Evolutionary conservation across 2,888 invertebrate genomes (phyloP), one percentile per base, ranked within the genome.

Genomic region (Drosophila tripunctata): DNA sequence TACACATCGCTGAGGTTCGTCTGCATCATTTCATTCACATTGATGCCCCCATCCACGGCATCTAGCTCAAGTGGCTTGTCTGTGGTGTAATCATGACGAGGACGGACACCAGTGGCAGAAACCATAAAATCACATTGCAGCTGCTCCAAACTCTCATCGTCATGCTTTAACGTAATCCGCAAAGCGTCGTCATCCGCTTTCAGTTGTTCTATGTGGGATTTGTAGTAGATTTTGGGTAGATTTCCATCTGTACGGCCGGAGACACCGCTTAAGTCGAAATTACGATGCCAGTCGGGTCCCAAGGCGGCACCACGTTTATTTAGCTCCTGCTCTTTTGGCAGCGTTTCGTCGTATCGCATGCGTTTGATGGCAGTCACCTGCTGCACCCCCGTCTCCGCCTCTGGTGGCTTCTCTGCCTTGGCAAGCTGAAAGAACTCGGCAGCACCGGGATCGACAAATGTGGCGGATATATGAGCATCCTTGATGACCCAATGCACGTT

Each of bases 371-470:
- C 84, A 7, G 91, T 90, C 19, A 57, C 15, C 2, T 71, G 40
- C 2, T 40, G 12, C 3, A 33, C 2, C 8, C 8, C 4, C 3
- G 36, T 3, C 8, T 10, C 4, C 3, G 17, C 17, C 8, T 24
- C 31, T 7, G 35, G 27, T 2, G 17, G 14, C 2, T 12, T 5
- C 7, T 85, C 66, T 2, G 8, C 27, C 0, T 52, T 67, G 19
- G 67, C 81, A 21, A 67, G 45, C 8, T 88, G 94, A 81, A 99
- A 97, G 91, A 99, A 99, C 91, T 97, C 95, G 4, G 98, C 97
- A 10, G 99, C 99, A 12, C 98, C 99, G 6, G 97, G 95, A 92
- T 99, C 99, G 47, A 99, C 94, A 92, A 99, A 99, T 10, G 98
- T 96, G 10, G 98, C 95, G 10, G 97, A 95, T 82, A 99, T 97